Percentiles rank a stretch among this genome's conserved stretches.
These are phyloP conservation scores for Sycobia sp. DNA, from an alignment of 1,140 invertebrate species.

Conservation along the genomic window DNA sequence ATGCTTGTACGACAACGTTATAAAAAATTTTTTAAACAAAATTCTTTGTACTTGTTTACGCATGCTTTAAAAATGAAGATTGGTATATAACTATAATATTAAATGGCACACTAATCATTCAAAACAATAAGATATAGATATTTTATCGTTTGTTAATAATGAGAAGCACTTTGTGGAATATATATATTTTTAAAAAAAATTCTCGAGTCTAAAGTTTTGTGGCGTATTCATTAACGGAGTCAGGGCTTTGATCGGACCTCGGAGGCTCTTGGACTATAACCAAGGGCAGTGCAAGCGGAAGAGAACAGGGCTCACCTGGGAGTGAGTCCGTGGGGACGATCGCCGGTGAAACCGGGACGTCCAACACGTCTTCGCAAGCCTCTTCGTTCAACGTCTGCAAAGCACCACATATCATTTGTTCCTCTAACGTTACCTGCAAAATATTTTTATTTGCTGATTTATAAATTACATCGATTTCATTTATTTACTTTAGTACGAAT, in stretches of 20 bases:
- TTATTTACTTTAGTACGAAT: too few species aligned
- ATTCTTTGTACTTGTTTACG: too few species aligned
- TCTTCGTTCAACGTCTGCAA: constrained; percentile 91
- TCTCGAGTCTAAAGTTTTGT: constrained; percentile 13
- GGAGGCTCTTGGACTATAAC: constrained; percentile 59
- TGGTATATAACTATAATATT: too few species aligned
- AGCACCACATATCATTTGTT: constrained; percentile 92
- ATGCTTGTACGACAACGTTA: too few species aligned
- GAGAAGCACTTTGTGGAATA: background rate
- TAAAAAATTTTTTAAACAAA: too few species aligned
- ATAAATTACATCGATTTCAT: background rate
- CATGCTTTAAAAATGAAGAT: too few species aligned
- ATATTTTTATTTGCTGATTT: constrained; percentile 13
- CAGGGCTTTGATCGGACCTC: constrained; percentile 55
- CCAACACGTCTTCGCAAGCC: constrained; percentile 84
- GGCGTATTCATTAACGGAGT: constrained; percentile 41
- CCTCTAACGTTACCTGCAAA: constrained; percentile 84
- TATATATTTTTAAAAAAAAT: too few species aligned
- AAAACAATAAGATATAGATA: too few species aligned
- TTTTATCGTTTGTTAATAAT: too few species aligned
- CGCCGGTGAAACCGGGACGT: constrained; percentile 56
- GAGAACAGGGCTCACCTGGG: constrained; percentile 57
- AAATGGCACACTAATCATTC: too few species aligned
- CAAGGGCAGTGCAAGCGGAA: constrained; percentile 59
- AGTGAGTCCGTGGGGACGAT: constrained; percentile 52